A percentile compares a stretch with the other conserved stretches of the same genome.
phyloP scores from a whole-genome alignment of 1,140 invertebrate species.

The Brachionus asplanchnoidis region DNA sequence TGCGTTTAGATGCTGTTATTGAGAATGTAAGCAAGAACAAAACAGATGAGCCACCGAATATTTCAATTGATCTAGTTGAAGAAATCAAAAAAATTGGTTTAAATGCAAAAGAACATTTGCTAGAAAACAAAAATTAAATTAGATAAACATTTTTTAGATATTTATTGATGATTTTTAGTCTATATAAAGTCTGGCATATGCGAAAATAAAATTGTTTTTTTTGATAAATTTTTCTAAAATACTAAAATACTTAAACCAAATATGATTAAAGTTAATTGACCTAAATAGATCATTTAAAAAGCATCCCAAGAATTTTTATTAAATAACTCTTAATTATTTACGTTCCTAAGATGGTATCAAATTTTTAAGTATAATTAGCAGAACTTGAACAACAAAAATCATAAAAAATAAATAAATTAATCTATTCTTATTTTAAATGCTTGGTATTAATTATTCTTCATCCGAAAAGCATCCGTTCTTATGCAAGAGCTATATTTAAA shows the following conservation, averaged over 20 bases:
- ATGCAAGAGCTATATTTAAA: not conserved
- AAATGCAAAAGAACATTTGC: not conserved
- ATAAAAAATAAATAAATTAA: not conserved
- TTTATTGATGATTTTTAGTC: not conserved
- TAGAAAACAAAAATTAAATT: conserved; percentile 26
- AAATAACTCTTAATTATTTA: not conserved
- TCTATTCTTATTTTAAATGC: not conserved
- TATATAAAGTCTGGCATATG: not conserved
- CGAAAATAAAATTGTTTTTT: not conserved
- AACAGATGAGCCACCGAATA: not conserved
- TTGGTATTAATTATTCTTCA: not conserved
- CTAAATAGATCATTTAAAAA: not conserved
- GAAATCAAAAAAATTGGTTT: conserved; percentile 6
- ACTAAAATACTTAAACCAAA: not conserved
- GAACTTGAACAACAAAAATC: not conserved
- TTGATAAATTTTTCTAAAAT: not conserved
- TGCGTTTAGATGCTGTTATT: conserved; percentile 8
- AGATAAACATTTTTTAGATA: not conserved
- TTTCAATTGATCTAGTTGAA: not conserved
- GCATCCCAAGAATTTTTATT: not conserved
- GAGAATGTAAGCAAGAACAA: conserved; percentile 28
- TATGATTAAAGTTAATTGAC: not conserved
- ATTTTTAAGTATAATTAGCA: not conserved
- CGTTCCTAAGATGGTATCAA: not conserved
- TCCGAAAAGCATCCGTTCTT: not conserved